Evolutionary conservation across 2,113 vertebrate genomes (phyloP), one percentile per base, ranked within the genome.

Genomic region (Vimba vimba): DNA sequence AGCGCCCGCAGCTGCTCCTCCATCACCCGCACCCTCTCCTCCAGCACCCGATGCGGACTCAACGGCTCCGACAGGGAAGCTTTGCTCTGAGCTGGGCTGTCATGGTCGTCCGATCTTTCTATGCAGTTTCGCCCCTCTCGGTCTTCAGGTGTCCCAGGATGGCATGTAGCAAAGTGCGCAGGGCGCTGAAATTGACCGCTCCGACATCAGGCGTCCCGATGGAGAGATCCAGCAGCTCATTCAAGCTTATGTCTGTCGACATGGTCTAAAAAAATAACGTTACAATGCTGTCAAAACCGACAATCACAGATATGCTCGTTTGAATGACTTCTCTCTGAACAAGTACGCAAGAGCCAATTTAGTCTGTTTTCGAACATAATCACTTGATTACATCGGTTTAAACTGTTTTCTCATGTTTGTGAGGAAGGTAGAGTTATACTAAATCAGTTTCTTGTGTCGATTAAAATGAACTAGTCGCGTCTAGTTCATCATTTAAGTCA

Each of bases 161-260:
- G 50, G 91, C 91, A 27, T 87, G 89, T 0, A 98, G 92, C 21
- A 97, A 92, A 1, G 93, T 64, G 89, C 93, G 93, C 1, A 97
- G 92, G 1, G 93, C 95, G 0, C 36, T 84, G 86, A 97, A 97
- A 85, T 97, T 94, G 6, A 97, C 94, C 0, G 91, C 85, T 0
- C 94, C 94, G 0, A 47, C n/a, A 12, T 95, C 93, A 0, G 96
- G 95, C 0, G 27, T 27, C 27, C 93, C 95, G 57, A 97, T 95
- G 66, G 96, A 93, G 4, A 93, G 9, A 33, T 97, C 93, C 0
- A 95, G 90, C 90, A 97, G n/a, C 25, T 97, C 93, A 19, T 6
- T 83, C 4, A 97, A 87, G 71, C 89, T 94, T 75, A 95, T 89
- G 30, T 55, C 86, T 5, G 50, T 4, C 69, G 91, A 88, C 95